Evolutionary conservation across 2,797 vertebrate genomes (phyloP).

Genomic region (Schizopygopsis pylzovi): DNA sequence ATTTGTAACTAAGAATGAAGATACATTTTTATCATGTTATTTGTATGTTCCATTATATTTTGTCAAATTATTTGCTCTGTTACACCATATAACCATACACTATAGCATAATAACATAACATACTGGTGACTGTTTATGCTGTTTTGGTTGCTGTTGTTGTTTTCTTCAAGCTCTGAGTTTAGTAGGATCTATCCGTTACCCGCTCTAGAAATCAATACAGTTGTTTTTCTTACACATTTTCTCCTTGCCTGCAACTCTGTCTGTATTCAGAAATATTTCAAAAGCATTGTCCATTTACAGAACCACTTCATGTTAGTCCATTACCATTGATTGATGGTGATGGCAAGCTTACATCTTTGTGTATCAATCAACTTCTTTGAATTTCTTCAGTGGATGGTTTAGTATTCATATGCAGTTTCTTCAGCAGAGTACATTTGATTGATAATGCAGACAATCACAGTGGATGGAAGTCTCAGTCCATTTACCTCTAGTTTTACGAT

Average conservation of each 20-base stretch:
- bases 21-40: no score
- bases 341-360: conserved; percentile 33
- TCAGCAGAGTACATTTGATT: conserved; percentile 57
- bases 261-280: conserved; percentile 14
- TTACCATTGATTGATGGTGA: conserved; percentile 39
- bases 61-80: no score
- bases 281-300: conserved; percentile 3
- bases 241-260: not conserved
- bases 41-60: no score
- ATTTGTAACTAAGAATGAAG: no score
- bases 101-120: not conserved
- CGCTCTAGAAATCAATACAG: not conserved
- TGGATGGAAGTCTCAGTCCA: conserved; percentile 58
- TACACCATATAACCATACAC: no score
- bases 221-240: not conserved
- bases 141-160: not conserved
- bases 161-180: not conserved
- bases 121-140: not conserved
- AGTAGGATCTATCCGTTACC: not conserved
- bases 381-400: conserved; percentile 44
- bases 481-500: conserved; percentile 58
- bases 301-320: conserved; percentile 11
- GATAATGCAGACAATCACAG: conserved; percentile 60
- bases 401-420: conserved; percentile 48
- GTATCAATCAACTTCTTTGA: conserved; percentile 38